Conservation (phyloP, 2,113 vertebrate species). For the Bubo scandiacus region DNA sequence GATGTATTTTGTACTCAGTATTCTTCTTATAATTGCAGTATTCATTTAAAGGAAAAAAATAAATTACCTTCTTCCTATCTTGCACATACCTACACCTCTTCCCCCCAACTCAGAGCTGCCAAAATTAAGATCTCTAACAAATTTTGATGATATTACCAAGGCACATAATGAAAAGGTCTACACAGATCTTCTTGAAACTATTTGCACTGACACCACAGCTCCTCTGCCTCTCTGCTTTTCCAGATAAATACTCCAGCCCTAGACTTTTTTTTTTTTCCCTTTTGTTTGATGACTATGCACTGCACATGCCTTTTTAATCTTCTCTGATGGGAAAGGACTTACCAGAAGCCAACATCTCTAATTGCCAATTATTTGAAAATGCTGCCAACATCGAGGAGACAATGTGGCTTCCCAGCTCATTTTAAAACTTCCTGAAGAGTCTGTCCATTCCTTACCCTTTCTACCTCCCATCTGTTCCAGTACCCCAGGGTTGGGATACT, state of each 20-base stretch:
- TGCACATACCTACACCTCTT: background rate
- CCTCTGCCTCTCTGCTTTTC: background rate
- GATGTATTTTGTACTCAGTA: constrained; percentile 26
- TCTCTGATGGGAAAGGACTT: background rate
- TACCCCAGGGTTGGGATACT: background rate
- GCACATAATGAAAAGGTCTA: background rate
- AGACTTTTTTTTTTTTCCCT: background rate
- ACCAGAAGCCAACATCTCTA: background rate
- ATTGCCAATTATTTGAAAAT: constrained; percentile 16
- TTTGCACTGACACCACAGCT: background rate
- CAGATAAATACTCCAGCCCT: background rate
- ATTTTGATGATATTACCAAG: background rate
- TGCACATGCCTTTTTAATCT: constrained; percentile 26
- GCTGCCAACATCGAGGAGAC: background rate
- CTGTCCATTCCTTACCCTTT: background rate
- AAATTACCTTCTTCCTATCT: constrained; percentile 18
- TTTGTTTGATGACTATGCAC: background rate
- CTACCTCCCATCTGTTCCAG: background rate
- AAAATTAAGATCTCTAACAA: background rate
- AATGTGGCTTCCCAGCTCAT: background rate
- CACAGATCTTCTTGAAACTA: background rate
- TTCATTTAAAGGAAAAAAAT: background rate
- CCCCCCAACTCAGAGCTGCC: background rate
- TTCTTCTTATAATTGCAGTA: constrained; percentile 22
- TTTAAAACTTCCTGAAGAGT: background rate